phyloP scores from a whole-genome alignment of 2,888 invertebrate genomes.

The Noctua janthina region DNA sequence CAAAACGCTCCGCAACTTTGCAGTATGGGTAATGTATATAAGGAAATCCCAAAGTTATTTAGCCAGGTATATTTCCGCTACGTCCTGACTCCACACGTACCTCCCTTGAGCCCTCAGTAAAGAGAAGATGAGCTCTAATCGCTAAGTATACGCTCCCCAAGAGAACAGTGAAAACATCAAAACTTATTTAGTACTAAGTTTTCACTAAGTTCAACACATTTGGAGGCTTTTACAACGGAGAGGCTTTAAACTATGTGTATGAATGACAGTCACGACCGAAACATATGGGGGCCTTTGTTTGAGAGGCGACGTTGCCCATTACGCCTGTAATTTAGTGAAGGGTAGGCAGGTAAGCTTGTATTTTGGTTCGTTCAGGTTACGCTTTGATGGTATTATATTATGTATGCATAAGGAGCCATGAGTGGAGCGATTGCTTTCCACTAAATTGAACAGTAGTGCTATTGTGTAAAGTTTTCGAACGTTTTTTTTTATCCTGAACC shows the following conservation, averaged over 20 bases:
- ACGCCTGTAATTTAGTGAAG: slow-evolving; percentile 1
- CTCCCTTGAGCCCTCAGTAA: slow-evolving; percentile 26
- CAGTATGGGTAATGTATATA: not conserved
- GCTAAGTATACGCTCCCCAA: slow-evolving; percentile 55
- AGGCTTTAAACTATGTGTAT: slow-evolving; percentile 53
- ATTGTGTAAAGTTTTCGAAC: not conserved
- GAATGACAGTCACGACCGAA: slow-evolving; percentile 48
- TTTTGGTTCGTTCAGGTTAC: not conserved
- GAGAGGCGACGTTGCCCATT: not conserved
- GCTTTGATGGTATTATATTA: not conserved
- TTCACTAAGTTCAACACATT: slow-evolving; percentile 54
- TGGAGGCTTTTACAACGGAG: slow-evolving; percentile 41
- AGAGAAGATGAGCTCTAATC: slow-evolving; percentile 55
- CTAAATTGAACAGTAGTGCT: not conserved
- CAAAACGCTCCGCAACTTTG: not conserved
- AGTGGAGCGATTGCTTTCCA: not conserved
- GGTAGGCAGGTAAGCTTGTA: not conserved
- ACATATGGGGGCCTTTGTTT: slow-evolving; percentile 33
- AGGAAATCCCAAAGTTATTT: not conserved
- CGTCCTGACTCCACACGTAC: slow-evolving; percentile 42
- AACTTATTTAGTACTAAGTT: slow-evolving; percentile 61
- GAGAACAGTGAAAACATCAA: slow-evolving; percentile 59
- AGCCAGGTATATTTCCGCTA: slow-evolving; percentile 22
- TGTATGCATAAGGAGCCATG: too few relatives aligned
- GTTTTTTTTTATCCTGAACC: too few relatives aligned